Evolutionary conservation across 2,113 vertebrate species (phyloP).

Genomic region (Pseudorhombus dupliciocellatus): DNA sequence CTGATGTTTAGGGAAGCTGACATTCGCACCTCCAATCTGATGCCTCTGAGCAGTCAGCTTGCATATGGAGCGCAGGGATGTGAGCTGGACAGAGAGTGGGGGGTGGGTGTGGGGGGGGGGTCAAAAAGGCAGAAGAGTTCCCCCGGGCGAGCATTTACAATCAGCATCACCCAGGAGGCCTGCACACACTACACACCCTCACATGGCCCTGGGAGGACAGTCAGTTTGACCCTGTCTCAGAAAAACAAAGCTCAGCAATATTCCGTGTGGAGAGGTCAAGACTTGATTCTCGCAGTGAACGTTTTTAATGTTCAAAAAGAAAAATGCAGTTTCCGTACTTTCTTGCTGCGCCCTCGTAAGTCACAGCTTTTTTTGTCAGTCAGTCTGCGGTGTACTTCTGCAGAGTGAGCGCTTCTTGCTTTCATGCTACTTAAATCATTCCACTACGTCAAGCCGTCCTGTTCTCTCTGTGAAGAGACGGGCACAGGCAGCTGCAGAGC

Average conservation of each 20-base stretch:
- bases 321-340: not conserved
- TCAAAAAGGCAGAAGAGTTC: conserved; percentile 40
- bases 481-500: not conserved
- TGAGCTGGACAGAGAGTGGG: conserved; percentile 24
- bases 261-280: not conserved
- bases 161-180: conserved; percentile 51
- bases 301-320: not conserved
- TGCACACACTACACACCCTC: conserved; percentile 30
- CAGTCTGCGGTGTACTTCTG: not conserved
- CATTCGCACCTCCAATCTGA: conserved; percentile 60
- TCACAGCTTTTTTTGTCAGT: not conserved
- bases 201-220: conserved; percentile 39
- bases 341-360: not conserved
- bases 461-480: not conserved
- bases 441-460: not conserved
- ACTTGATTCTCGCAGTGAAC: not conserved
- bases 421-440: not conserved
- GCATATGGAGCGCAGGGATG: conserved; percentile 57
- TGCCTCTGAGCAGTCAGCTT: conserved; percentile 51
- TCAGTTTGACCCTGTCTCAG: conserved; percentile 63
- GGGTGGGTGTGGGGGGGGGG: conserved; percentile 36
- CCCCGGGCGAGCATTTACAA: conserved; percentile 61
- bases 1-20: conserved; percentile 63
- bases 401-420: not conserved
- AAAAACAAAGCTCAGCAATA: conserved; percentile 4